These are phyloP conservation scores for Podabrus alpinus DNA, from an alignment of 2,888 invertebrate species.

Conservation along the genomic window DNA sequence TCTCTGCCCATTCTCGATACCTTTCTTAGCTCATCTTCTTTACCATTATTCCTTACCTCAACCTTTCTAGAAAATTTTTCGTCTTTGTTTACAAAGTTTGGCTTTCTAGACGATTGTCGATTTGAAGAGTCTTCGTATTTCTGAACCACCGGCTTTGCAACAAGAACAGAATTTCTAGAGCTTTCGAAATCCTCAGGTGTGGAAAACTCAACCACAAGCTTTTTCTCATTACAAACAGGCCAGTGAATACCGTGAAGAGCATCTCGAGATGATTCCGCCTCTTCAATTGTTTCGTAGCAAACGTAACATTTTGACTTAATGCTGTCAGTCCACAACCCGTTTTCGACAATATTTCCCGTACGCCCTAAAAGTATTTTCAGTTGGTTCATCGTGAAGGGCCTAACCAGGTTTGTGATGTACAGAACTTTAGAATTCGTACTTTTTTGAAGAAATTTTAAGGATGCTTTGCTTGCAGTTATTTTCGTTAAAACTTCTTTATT, in stretches of 20 bases:
- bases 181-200: conserved; percentile 79
- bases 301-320: conserved; percentile 97
- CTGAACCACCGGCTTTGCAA: no score
- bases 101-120: conserved; percentile 41
- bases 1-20: conserved; percentile 37
- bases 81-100: conserved; percentile 48
- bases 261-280: conserved; percentile 88
- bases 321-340: conserved; percentile 97
- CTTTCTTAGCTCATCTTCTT: conserved; percentile 62
- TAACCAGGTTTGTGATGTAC: conserved; percentile 86
- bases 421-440: conserved; percentile 78
- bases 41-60: conserved; percentile 78
- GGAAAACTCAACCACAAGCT: conserved; percentile 88
- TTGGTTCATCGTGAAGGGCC: conserved; percentile 92
- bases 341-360: conserved; percentile 83
- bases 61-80: conserved; percentile 44
- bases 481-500: no score
- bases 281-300: conserved; percentile 72
- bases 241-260: conserved; percentile 93
- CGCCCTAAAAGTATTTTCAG: conserved; percentile 87
- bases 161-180: conserved; percentile 46
- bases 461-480: no score
- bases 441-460: conserved; percentile 64
- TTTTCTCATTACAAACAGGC: conserved; percentile 96
- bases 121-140: no score